phyloP scores from a whole-genome alignment of 2,113 vertebrate species.

The Elgaria multicarinata region DNA sequence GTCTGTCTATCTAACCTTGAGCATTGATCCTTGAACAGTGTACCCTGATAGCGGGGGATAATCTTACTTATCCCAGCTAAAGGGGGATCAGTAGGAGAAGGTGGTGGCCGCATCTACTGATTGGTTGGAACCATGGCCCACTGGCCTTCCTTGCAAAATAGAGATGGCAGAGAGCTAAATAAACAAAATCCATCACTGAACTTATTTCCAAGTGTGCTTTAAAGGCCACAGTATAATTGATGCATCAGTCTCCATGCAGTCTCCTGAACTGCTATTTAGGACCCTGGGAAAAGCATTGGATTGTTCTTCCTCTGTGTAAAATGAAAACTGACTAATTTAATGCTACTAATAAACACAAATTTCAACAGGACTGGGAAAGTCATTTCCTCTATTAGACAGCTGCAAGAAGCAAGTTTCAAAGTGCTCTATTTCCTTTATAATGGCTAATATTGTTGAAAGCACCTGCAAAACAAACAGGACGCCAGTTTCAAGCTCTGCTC shows the following conservation, averaged over 20 bases:
- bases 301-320: not conserved
- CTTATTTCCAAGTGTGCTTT: not conserved
- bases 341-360: constrained; percentile 12
- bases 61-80: no score
- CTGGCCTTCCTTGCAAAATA: no score
- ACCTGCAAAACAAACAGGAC: constrained; percentile 6
- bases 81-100: no score
- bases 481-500: constrained; percentile 12
- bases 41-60: no score
- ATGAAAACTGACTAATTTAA: not conserved
- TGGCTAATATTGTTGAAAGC: not conserved
- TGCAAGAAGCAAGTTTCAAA: not conserved
- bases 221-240: not conserved
- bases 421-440: constrained; percentile 19
- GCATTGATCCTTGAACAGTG: no score
- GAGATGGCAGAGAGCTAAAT: no score
- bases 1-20: no score
- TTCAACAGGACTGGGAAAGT: not conserved
- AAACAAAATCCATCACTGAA: not conserved
- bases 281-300: not conserved
- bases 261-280: not conserved
- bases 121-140: no score
- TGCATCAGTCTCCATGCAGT: not conserved
- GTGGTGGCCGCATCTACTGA: no score
- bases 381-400: not conserved